Evolutionary conservation across 2,113 vertebrate species (phyloP).

Genomic region (Daphoenositta chrysoptera): DNA sequence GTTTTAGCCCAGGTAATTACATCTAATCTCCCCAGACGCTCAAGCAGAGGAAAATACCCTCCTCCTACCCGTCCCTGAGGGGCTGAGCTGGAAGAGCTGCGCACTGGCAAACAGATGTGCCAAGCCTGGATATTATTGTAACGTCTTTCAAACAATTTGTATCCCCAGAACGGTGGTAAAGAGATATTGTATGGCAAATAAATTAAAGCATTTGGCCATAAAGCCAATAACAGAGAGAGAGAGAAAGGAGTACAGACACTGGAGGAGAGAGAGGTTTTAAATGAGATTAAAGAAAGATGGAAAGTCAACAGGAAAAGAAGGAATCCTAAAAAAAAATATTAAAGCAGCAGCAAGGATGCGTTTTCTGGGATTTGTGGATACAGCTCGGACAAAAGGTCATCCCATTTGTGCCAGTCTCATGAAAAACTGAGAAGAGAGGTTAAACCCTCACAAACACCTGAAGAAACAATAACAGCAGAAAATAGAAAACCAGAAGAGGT

Average conservation of each 20-base stretch:
- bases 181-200: constrained; percentile 53
- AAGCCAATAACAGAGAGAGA: not conserved
- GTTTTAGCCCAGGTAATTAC: not conserved
- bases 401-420: not conserved
- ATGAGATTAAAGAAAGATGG: not conserved
- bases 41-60: not conserved
- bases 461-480: not conserved
- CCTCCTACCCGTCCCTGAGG: not conserved
- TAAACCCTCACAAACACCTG: not conserved
- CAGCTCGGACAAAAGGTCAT: not conserved
- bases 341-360: not conserved
- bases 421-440: not conserved
- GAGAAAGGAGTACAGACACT: not conserved
- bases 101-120: constrained; percentile 3
- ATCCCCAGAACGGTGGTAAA: constrained; percentile 34
- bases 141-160: constrained; percentile 25
- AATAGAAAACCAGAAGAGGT: not conserved
- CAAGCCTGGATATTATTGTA: not conserved
- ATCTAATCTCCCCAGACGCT: not conserved
- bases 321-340: not conserved
- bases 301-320: not conserved
- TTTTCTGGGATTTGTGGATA: not conserved
- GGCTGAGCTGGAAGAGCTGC: not conserved
- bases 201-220: constrained; percentile 29
- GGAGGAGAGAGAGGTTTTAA: not conserved